Percentiles rank a stretch among this genome's conserved stretches.
Conservation (phyloP, 2,888 invertebrate species). For the Strigamia maritima region DNA sequence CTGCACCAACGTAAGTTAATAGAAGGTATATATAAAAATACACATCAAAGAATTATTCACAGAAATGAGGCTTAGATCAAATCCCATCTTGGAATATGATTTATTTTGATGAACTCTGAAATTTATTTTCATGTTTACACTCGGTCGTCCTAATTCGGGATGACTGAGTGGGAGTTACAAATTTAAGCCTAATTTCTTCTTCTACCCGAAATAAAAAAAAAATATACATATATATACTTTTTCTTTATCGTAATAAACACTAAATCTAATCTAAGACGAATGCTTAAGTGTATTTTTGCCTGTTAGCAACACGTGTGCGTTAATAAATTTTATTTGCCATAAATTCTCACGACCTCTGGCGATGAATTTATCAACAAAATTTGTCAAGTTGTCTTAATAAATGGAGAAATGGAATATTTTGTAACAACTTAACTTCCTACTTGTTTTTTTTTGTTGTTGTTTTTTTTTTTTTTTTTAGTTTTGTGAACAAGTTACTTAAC, state of each 20-base stretch:
- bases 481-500: neutral
- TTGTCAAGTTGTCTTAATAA: neutral
- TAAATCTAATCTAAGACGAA: neutral
- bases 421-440: neutral
- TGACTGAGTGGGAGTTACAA: neutral
- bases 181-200: neutral
- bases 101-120: neutral
- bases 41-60: too few relatives aligned
- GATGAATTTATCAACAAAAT: neutral
- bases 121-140: neutral
- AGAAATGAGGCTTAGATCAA: neutral
- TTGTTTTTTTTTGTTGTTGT: neutral
- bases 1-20: too few relatives aligned
- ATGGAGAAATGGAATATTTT: neutral
- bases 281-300: neutral
- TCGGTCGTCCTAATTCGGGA: neutral
- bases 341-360: neutral
- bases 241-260: neutral
- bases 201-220: too few relatives aligned
- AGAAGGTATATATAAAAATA: too few relatives aligned
- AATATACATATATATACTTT: neutral
- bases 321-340: neutral
- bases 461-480: too few relatives aligned
- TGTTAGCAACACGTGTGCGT: neutral
- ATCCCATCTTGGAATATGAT: neutral